Evolutionary conservation across 2,888 invertebrate species (phyloP), one percentile per base, ranked within the genome.

Genomic region (Ophraella communa): DNA sequence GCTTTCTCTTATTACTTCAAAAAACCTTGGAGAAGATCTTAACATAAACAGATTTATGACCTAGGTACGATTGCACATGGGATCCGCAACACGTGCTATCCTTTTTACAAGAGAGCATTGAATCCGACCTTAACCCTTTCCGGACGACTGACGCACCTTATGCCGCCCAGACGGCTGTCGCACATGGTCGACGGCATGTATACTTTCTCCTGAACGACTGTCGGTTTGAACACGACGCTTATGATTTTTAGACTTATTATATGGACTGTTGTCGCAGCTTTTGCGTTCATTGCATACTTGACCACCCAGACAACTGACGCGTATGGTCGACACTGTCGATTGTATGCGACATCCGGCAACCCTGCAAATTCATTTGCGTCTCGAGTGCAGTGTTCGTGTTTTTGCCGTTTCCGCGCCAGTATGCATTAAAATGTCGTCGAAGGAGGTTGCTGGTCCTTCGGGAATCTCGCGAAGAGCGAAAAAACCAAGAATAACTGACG

Each of bases 211-310:
- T 56, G 63, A 57, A 63, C 63, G 63, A 42, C 47, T 58, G 52
- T 58, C 58, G 58, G 53, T 64, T 64, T 10, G 35, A 27, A 64
- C 53, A 53, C 44, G 58, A 53, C 63, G 44, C 63, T 58, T 58
- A 23, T 10, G 58, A 51, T 64, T 58, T 64, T 53, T 64, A 21
- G 30, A 64, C 39, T 51, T 64, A 55, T 33, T 24, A 44, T 23
- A 64, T 58, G 58, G 63, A 53, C 63, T 58, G 63, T 42, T 63
- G 51, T 52, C 52, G 63, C 63, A 63, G 14, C 63, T 18, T 39
- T 63, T 63, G 63, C 63, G 58, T 63, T 63, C 58, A 63, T 42
- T 51, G 63, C 63, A 63, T 52, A 51, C 58, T n/a, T 44, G 42
- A 58, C 44, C 58, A 33, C 52, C 58, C 63, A 63, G 60, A 58